Base-by-base conservation (phyloP, 2,888 invertebrate species). In the Teleiodes luculella region DNA sequence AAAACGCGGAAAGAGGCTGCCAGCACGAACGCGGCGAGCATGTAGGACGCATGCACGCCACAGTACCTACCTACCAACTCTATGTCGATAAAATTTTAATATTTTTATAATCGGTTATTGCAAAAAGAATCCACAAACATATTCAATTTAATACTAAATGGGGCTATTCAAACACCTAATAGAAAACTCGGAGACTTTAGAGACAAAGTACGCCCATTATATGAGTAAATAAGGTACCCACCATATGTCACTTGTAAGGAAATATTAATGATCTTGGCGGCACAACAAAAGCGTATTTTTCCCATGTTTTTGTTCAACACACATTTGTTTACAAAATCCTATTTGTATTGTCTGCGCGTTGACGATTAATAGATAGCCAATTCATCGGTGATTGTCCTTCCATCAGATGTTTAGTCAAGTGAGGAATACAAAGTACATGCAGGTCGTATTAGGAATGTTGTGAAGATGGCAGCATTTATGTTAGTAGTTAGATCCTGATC, bases 271-370 rank as follows among this genome's bases (percentile, higher is more conserved):
- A n/a, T 14, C 6, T 28, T n/a, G 3, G 28, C 11, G 20, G 20
- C 28, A 30, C 24, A 37, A 50, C 16, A 37, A 50, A 31, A 30
- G 52, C 62, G 5, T 43, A n/a, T 68, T 28, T 43, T 43, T 75
- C 75, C 56, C 76, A 75, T 64, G 68, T 64, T 74, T 76, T 76
- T 77, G 35, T 20, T 39, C 43, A 47, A 33, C 28, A 54, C 54
- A 36, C 41, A 41, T 55, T 57, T 59, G 53, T 57, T 46, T 60
- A 65, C 64, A 65, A 51, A 59, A 39, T 54, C 54, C 55, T 57
- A 68, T 70, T 68, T 65, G 68, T 68, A 74, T 76, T 72, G 74
- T 75, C 64, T 56, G 43, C 43, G 48, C 52, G 58, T 58, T 52
- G 33, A 43, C 56, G 65, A 70, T 74, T 63, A 66, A 60, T 52